phyloP scores from a whole-genome alignment of 2,113 vertebrate genomes.

The Barnardius zonarius region DNA sequence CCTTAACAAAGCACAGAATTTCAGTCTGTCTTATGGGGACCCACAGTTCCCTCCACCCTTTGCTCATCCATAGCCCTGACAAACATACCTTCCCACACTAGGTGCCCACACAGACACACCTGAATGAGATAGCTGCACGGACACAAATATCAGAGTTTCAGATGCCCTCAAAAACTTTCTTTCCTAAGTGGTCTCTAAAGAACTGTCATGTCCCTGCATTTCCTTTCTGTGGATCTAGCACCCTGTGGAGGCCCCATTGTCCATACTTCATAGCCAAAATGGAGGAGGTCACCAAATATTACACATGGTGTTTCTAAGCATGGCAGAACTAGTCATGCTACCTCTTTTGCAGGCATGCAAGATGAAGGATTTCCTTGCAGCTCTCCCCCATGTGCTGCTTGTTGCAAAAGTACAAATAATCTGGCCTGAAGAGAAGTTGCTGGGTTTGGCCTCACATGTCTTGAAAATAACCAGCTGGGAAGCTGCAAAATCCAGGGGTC shows the following conservation, averaged over 20 bases:
- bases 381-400: not conserved
- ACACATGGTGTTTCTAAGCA: not conserved
- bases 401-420: not conserved
- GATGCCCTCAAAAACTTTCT: not conserved
- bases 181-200: not conserved
- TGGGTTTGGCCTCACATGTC: not conserved
- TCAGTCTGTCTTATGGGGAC: not conserved
- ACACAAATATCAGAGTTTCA: not conserved
- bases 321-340: not conserved
- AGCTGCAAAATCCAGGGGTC: not conserved
- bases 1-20: not conserved
- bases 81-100: not conserved
- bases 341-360: not conserved
- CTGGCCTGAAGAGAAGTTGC: not conserved
- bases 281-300: not conserved
- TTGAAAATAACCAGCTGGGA: not conserved
- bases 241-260: not conserved
- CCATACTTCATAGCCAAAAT: not conserved
- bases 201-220: not conserved
- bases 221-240: not conserved
- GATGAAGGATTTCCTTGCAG: not conserved
- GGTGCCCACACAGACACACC: not conserved
- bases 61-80: not conserved
- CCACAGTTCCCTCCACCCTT: not conserved
- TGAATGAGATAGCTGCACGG: not conserved